These are phyloP conservation scores for Neoitamus cyanurus DNA, from an alignment of 2,888 invertebrate genomes.

Conservation along the genomic window DNA sequence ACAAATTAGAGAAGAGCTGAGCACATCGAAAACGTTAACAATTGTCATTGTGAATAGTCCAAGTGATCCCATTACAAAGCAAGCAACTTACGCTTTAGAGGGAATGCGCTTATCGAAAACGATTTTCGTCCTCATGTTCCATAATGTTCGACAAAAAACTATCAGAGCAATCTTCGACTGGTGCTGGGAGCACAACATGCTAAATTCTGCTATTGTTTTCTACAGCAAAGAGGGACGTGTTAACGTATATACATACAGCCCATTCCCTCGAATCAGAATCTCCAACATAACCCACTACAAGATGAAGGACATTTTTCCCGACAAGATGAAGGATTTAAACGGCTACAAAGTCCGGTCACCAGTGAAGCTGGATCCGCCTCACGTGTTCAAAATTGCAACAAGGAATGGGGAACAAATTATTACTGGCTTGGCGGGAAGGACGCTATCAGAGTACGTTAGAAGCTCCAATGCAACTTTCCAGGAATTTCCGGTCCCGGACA, in stretches of 20 bases:
- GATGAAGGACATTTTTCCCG: background rate
- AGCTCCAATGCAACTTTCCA: conserved; percentile 8
- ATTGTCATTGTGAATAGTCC: background rate
- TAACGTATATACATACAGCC: background rate
- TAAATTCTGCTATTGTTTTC: background rate
- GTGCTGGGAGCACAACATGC: conserved; percentile 5
- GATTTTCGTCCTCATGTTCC: background rate
- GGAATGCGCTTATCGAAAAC: conserved; percentile 17
- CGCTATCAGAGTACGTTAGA: background rate
- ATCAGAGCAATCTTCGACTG: background rate
- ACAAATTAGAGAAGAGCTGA: background rate
- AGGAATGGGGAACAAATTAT: background rate
- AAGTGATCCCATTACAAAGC: background rate
- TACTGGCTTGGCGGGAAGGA: background rate
- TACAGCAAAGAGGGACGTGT: background rate
- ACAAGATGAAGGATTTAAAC: conserved; percentile 37
- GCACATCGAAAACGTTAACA: background rate
- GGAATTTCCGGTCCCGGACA: background rate
- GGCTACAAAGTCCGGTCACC: conserved; percentile 11
- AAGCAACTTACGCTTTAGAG: background rate
- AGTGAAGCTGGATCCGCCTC: conserved; percentile 14
- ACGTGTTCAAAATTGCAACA: background rate
- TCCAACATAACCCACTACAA: background rate
- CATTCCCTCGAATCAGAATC: conserved; percentile 2
- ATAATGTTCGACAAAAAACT: background rate